Evolutionary conservation across 1,140 invertebrate genomes (phyloP).

Genomic region (Gerris buenoi): DNA sequence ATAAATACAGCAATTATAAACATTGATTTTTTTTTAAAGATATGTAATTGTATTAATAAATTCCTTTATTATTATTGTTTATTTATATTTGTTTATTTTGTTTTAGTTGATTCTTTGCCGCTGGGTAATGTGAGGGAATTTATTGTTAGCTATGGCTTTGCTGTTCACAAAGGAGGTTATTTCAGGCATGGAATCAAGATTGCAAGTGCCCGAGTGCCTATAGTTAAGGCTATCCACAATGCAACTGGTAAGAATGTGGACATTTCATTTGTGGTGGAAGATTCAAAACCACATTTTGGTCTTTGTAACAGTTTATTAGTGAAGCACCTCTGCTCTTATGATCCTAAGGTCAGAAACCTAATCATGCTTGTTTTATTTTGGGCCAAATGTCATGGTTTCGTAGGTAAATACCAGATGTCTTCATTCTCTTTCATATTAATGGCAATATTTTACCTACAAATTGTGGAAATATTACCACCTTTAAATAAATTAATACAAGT

Average conservation of each 20-base stretch:
- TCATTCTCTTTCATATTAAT: background rate
- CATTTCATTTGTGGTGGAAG: background rate
- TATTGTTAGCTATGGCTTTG: background rate
- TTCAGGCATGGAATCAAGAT: background rate
- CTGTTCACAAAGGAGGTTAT: background rate
- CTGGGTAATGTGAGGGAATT: background rate
- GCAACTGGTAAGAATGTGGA: slow-evolving; percentile 4
- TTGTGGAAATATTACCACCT: background rate
- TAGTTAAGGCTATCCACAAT: slow-evolving; percentile 3
- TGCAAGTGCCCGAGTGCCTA: slow-evolving; percentile 2
- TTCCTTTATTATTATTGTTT: no score
- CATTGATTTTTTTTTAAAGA: no score
- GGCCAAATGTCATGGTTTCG: background rate
- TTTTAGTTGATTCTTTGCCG: background rate
- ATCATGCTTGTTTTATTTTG: background rate
- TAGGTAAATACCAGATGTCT: background rate
- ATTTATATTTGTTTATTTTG: background rate
- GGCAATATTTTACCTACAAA: slow-evolving; percentile 2
- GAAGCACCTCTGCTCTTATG: background rate
- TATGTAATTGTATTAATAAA: no score
- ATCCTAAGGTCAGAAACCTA: background rate
- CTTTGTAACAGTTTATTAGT: background rate
- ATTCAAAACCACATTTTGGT: background rate
- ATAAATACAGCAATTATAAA: no score
- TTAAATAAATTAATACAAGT: background rate